A percentile compares a stretch with the other conserved stretches of the same genome.
Evolutionary conservation across 2,113 vertebrate species (phyloP).

Genomic region (Sprattus sprattus): DNA sequence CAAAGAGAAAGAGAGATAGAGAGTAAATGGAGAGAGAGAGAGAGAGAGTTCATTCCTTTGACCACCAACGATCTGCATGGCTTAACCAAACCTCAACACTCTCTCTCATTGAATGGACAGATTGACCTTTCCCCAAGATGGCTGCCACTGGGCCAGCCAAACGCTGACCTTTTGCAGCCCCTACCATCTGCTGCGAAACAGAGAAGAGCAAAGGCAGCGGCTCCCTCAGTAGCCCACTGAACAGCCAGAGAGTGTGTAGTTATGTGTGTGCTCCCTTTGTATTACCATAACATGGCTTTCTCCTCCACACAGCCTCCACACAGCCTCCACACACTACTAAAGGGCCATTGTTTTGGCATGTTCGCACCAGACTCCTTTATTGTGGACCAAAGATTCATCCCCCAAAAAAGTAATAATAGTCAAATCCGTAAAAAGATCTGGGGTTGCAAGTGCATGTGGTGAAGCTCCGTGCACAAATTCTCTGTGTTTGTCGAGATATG

Average conservation of each 20-base stretch:
- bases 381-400: not conserved
- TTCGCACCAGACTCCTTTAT: not conserved
- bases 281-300: not conserved
- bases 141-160: conserved; percentile 45
- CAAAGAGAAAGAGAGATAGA: conserved; percentile 27
- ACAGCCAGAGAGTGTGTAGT: not conserved
- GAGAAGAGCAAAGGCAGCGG: not conserved
- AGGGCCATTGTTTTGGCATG: not conserved
- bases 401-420: not conserved
- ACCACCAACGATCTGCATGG: conserved; percentile 44
- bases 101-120: conserved; percentile 51
- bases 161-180: conserved; percentile 54
- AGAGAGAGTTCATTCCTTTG: conserved; percentile 17
- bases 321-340: not conserved
- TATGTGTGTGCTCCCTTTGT: not conserved
- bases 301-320: not conserved
- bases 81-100: conserved; percentile 46
- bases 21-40: not conserved
- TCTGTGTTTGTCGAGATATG: conserved; percentile 45
- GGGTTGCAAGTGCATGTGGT: not conserved
- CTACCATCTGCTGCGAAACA: conserved; percentile 52
- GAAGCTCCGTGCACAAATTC: not conserved
- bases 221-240: not conserved
- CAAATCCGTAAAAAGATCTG: not conserved
- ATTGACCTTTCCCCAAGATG: conserved; percentile 54